Evolutionary conservation across 2,113 vertebrate genomes (phyloP).

Genomic region (Phrynosoma blainvillii): DNA sequence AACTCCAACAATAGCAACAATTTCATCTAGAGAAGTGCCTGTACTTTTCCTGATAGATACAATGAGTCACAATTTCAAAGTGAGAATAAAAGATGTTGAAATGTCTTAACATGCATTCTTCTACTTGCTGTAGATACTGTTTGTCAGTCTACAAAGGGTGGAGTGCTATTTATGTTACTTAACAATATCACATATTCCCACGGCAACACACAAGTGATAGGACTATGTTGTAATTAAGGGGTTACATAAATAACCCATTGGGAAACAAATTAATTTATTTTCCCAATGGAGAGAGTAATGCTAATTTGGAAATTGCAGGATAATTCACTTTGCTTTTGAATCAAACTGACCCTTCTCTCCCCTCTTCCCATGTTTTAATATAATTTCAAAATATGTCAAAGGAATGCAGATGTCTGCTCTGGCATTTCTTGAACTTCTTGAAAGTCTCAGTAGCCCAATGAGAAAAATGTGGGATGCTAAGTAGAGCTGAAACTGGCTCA

Average conservation of each 20-base stretch:
- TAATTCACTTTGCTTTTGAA: conserved; percentile 47
- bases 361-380: conserved; percentile 38
- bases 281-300: conserved; percentile 57
- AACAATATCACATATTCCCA: conserved; percentile 80
- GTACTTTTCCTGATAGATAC: conserved; percentile 43
- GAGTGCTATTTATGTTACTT: conserved; percentile 77
- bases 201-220: conserved; percentile 73
- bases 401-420: conserved; percentile 52
- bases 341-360: not conserved
- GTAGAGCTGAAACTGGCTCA: conserved; percentile 55
- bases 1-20: conserved; percentile 44
- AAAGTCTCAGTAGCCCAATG: conserved; percentile 50
- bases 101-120: conserved; percentile 75
- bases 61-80: conserved; percentile 63
- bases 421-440: conserved; percentile 51
- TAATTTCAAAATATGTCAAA: conserved; percentile 59
- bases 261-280: conserved; percentile 77
- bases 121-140: conserved; percentile 76
- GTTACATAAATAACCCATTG: conserved; percentile 81
- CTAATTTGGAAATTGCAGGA: conserved; percentile 45
- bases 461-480: conserved; percentile 64
- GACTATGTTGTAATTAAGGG: conserved; percentile 79
- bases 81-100: conserved; percentile 62
- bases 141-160: conserved; percentile 73
- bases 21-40: conserved; percentile 50